Percentiles rank a stretch among this genome's conserved stretches.
Conservation (phyloP, 2,113 vertebrate species). For the rabbit (Oryctolagus cuniculus) region mOryCun1.1 NC_091453.1:122062501-122063000, state of each 20-base stretch:
- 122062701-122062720: not conserved
- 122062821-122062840: not conserved
- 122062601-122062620: not conserved
- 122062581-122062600: constrained; percentile 14
- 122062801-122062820: not conserved
- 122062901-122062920: no score
- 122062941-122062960: no score
- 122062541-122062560: not conserved
- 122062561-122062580: not conserved
- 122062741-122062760: not conserved
- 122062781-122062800: not conserved
- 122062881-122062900: no score
- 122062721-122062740: not conserved
- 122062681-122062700: constrained; percentile 38
- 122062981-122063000: no score
- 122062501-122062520: not conserved
- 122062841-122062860: not conserved
- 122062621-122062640: constrained; percentile 1
- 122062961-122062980: no score
- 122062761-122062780: not conserved
- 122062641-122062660: not conserved
- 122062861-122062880: no score
- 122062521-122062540: not conserved
- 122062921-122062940: no score
- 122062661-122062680: not conserved